Evolutionary conservation across 2,888 invertebrate species (phyloP).

Genomic region (Protophormia terraenovae): DNA sequence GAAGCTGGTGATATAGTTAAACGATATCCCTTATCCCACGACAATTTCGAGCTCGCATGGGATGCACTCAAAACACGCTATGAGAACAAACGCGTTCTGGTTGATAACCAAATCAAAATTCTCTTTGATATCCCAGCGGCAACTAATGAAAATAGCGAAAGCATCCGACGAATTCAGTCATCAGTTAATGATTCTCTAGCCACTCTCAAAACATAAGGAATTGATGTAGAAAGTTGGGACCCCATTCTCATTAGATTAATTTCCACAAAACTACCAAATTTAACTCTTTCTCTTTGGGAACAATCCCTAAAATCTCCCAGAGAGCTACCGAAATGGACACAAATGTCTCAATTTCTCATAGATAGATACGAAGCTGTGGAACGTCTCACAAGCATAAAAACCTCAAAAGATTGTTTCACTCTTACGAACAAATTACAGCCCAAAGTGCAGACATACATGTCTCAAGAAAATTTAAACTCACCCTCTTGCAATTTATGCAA

Average conservation of each 20-base stretch:
- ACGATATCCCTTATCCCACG: too few relatives aligned
- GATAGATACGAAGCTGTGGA: conserved; percentile 9
- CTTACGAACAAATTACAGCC: neutral
- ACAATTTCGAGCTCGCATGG: too few relatives aligned
- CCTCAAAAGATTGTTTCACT: neutral
- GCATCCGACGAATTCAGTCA: neutral
- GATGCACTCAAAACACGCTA: conserved; percentile 20
- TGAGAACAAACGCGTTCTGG: conserved; percentile 23
- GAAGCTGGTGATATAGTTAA: too few relatives aligned
- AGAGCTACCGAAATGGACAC: conserved; percentile 4
- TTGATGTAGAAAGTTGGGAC: neutral
- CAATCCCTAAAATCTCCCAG: neutral
- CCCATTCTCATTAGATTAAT: neutral
- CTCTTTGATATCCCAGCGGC: neutral
- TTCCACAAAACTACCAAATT: neutral
- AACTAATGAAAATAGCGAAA: neutral
- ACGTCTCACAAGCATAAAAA: neutral
- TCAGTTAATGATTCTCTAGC: neutral
- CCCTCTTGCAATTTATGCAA: neutral
- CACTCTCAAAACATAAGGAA: neutral
- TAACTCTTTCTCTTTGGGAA: neutral
- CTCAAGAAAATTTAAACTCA: neutral
- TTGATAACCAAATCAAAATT: conserved; percentile 21
- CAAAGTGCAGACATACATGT: neutral
- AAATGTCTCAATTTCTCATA: conserved; percentile 9